Conservation (phyloP, 2,797 vertebrate genomes). For the Eulemur albifrons region DNA sequence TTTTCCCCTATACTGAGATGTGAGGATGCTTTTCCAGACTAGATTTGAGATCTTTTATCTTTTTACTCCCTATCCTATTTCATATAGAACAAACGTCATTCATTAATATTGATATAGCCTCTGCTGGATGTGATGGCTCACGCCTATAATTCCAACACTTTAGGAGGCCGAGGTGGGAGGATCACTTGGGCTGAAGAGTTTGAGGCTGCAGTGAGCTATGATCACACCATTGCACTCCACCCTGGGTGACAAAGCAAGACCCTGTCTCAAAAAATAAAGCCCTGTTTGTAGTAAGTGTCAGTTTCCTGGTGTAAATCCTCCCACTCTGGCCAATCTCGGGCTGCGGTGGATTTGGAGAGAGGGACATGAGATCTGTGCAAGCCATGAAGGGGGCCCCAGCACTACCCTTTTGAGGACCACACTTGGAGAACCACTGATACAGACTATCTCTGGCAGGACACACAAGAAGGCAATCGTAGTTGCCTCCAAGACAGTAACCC, state of each 20-base stretch:
- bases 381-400: fast-evolving
- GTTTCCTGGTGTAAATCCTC: background rate
- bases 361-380: fast-evolving
- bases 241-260: too few species aligned
- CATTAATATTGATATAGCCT: slow-evolving; percentile 19
- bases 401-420: too few species aligned
- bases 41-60: background rate
- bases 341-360: background rate
- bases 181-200: too few species aligned
- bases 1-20: background rate
- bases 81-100: slow-evolving; percentile 14
- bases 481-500: background rate
- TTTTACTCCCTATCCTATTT: background rate
- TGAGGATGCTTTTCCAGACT: background rate
- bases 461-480: fast-evolving
- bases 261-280: background rate
- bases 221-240: background rate
- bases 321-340: too few species aligned
- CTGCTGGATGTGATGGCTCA: background rate
- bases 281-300: background rate
- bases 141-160: background rate
- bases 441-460: too few species aligned
- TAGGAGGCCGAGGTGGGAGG: too few species aligned
- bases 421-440: too few species aligned
- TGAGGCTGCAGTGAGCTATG: too few species aligned